These are phyloP conservation scores for Crotalus viridis DNA, from an alignment of 2,113 vertebrate genomes.

Conservation along the genomic window DNA sequence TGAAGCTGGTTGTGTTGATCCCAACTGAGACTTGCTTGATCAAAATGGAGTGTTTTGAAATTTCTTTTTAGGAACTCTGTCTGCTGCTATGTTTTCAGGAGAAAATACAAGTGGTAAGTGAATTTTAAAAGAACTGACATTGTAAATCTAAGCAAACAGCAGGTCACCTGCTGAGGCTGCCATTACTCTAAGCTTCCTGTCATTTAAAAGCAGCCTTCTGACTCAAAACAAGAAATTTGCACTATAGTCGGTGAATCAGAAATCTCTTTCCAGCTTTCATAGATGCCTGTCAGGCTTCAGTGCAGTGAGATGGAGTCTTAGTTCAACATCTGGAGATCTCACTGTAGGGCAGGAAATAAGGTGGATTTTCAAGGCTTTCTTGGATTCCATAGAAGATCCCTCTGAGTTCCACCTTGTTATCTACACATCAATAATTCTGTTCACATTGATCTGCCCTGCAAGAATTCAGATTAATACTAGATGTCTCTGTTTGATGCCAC, in stretches of 20 bases:
- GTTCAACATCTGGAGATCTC: conserved; percentile 66
- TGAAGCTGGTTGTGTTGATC: background rate
- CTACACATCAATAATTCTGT: background rate
- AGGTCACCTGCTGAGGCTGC: conserved; percentile 69
- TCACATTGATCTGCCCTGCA: background rate
- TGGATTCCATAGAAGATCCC: conserved; percentile 17
- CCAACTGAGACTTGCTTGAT: conserved; percentile 20
- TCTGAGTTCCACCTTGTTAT: background rate
- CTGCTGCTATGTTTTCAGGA: conserved; percentile 48
- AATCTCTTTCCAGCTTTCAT: conserved; percentile 78
- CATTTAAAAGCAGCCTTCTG: conserved; percentile 72
- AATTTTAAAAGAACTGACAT: conserved; percentile 62
- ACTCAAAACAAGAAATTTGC: conserved; percentile 75
- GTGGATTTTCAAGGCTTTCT: conserved; percentile 44
- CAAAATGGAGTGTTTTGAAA: conserved; percentile 44
- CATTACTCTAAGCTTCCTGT: conserved; percentile 69
- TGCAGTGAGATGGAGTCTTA: conserved; percentile 70
- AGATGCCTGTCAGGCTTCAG: conserved; percentile 76
- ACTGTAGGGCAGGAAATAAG: conserved; percentile 68
- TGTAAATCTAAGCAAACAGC: conserved; percentile 65
- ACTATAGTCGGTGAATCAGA: conserved; percentile 73
- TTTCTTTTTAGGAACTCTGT: conserved; percentile 44
- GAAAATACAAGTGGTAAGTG: conserved; percentile 48
- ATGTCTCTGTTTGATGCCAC: background rate
- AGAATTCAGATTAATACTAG: background rate